Conservation (phyloP, 2,888 invertebrate species). For the Dyspetes luteomarginatus region DNA sequence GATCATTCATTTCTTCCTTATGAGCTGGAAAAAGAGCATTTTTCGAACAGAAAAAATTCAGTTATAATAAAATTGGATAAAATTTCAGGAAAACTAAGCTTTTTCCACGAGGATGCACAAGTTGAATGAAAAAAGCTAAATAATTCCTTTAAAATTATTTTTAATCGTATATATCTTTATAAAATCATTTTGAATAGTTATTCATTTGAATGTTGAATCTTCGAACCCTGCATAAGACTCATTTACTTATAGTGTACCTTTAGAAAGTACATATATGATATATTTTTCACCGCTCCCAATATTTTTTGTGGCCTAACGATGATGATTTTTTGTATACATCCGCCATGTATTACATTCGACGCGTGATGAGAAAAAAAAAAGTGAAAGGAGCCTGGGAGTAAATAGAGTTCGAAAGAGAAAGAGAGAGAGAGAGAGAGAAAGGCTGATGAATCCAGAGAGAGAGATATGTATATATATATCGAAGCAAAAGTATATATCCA, state of each 20-base stretch:
- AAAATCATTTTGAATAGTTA: too few relatives aligned
- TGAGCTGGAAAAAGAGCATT: neutral
- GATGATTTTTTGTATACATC: slow-evolving; percentile 23
- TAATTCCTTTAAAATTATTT: too few relatives aligned
- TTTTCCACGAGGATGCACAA: too few relatives aligned
- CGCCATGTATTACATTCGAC: slow-evolving; percentile 28
- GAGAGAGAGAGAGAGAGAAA: neutral
- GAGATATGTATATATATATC: slow-evolving; percentile 15
- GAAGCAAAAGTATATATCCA: slow-evolving; percentile 55
- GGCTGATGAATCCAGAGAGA: neutral
- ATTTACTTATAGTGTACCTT: neutral
- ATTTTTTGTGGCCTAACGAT: slow-evolving; percentile 15
- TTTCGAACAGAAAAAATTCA: neutral
- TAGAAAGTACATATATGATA: neutral
- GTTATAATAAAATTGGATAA: too few relatives aligned
- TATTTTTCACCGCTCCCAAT: slow-evolving; percentile 2
- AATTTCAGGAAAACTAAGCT: too few relatives aligned
- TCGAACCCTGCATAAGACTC: neutral
- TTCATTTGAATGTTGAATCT: too few relatives aligned
- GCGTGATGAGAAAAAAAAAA: slow-evolving; percentile 15
- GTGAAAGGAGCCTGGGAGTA: neutral
- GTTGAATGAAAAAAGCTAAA: too few relatives aligned
- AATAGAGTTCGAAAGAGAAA: neutral
- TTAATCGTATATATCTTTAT: too few relatives aligned
- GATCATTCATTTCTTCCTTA: neutral